phyloP scores from a whole-genome alignment of 2,797 vertebrate species.

The Coilia nasus region DNA sequence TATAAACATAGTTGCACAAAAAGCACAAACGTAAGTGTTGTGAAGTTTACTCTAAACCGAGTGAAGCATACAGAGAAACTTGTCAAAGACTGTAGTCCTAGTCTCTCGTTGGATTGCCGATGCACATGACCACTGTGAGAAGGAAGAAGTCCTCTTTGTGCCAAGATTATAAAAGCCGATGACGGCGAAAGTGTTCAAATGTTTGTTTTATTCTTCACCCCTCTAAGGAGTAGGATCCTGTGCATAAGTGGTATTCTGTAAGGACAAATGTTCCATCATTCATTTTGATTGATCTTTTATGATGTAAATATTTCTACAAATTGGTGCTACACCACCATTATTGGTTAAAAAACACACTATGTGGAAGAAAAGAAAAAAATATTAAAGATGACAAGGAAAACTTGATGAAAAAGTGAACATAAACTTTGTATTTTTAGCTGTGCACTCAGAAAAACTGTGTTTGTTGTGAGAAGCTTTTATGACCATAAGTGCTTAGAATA shows the following conservation, averaged over 20 bases:
- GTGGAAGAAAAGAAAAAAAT: conserved; percentile 27
- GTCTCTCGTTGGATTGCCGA: conserved; percentile 16
- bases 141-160: conserved; percentile 38
- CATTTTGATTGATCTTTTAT: conserved; percentile 45
- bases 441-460: conserved; percentile 72
- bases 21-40: conserved; percentile 75
- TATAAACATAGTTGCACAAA: conserved; percentile 54
- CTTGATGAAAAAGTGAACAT: conserved; percentile 56
- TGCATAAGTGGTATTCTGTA: conserved; percentile 17
- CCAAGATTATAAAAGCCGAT: conserved; percentile 42
- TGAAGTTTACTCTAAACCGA: conserved; percentile 68
- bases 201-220: background rate
- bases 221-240: background rate
- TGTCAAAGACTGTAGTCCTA: background rate
- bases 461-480: conserved; percentile 63
- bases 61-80: conserved; percentile 36
- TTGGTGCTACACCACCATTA: conserved; percentile 58
- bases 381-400: too few relatives aligned
- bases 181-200: conserved; percentile 10
- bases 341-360: conserved; percentile 25
- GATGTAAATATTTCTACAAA: conserved; percentile 57
- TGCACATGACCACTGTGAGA: conserved; percentile 51
- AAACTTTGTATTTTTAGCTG: conserved; percentile 66
- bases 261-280: conserved; percentile 45
- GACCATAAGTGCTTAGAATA: conserved; percentile 81